Percentiles rank a stretch among this genome's conserved stretches.
phyloP scores from a whole-genome alignment of 2,888 invertebrate species.

The Carterocephalus palaemon region DNA sequence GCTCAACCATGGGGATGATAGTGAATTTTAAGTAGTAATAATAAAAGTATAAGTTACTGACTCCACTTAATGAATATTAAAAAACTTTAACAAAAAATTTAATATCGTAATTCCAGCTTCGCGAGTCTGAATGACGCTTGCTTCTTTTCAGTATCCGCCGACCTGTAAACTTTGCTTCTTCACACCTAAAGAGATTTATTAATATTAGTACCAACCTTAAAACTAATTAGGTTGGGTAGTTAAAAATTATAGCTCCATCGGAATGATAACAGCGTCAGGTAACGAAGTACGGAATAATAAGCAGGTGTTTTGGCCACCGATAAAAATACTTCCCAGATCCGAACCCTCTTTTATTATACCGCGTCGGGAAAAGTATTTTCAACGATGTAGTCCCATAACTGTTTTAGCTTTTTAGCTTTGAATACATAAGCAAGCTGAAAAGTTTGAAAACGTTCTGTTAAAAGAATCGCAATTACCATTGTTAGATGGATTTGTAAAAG shows the following conservation, averaged over 20 bases:
- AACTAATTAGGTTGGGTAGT: conserved; percentile 4
- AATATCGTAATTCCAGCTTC: not conserved
- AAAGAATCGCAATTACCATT: conserved; percentile 6
- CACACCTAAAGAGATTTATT: not conserved
- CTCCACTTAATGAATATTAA: too few relatives aligned
- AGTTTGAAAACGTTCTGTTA: not conserved
- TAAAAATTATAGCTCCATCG: not conserved
- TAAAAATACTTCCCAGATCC: conserved; percentile 32
- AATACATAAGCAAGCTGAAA: conserved; percentile 7
- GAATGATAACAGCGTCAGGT: conserved; percentile 3
- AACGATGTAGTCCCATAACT: conserved; percentile 7
- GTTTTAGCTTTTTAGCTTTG: conserved; percentile 3
- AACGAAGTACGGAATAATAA: conserved; percentile 40
- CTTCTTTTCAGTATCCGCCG: not conserved
- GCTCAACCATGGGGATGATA: too few relatives aligned
- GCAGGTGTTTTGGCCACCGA: conserved; percentile 45
- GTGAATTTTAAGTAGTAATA: too few relatives aligned
- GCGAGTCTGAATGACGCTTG: conserved; percentile 1
- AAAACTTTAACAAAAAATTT: too few relatives aligned
- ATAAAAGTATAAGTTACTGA: too few relatives aligned
- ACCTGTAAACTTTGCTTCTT: not conserved
- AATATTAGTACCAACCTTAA: not conserved
- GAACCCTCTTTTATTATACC: conserved; percentile 47
- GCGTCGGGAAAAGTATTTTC: conserved; percentile 39
- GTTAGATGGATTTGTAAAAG: not conserved